These are phyloP conservation scores for Amphipoea oculea DNA, from an alignment of 2,888 invertebrate species.

Conservation along the genomic window DNA sequence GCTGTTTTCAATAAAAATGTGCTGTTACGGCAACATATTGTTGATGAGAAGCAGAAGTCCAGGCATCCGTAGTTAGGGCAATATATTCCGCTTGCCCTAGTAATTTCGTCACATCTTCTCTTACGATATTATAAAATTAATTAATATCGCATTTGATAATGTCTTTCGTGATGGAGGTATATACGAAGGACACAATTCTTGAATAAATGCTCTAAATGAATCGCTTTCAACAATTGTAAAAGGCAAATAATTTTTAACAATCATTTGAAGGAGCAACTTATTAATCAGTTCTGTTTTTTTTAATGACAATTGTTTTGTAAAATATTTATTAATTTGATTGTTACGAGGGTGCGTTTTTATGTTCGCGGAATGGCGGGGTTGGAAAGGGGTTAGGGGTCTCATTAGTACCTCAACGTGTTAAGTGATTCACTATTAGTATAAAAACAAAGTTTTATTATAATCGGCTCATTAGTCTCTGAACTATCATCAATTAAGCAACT, in stretches of 20 bases:
- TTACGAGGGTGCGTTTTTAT: no score
- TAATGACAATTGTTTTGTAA: slow-evolving; percentile 11
- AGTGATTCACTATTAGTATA: no score
- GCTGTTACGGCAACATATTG: slow-evolving; percentile 7
- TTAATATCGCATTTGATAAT: slow-evolving; percentile 3
- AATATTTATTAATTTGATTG: slow-evolving; percentile 16
- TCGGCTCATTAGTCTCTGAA: no score
- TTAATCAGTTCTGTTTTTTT: slow-evolving; percentile 14
- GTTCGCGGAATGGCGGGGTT: no score
- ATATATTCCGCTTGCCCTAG: slow-evolving; percentile 3
- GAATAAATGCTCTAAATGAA: slow-evolving; percentile 18
- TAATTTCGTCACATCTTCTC: slow-evolving; percentile 6
- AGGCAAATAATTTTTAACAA: slow-evolving; percentile 25
- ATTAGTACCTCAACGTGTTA: no score
- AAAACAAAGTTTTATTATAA: no score
- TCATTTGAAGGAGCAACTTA: slow-evolving; percentile 10
- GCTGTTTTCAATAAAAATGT: slow-evolving; percentile 12
- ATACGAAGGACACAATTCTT: slow-evolving; percentile 15
- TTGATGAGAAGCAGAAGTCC: slow-evolving; percentile 4
- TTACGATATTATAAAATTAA: slow-evolving; percentile 11
- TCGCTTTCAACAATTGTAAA: slow-evolving; percentile 36
- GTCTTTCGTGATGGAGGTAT: slow-evolving; percentile 14
- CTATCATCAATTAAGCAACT: no score
- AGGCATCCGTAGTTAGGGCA: slow-evolving; percentile 17
- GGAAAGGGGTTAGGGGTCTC: no score